Base-by-base conservation (phyloP, 2,797 vertebrate species). In the Pachyuromys duprasi region DNA sequence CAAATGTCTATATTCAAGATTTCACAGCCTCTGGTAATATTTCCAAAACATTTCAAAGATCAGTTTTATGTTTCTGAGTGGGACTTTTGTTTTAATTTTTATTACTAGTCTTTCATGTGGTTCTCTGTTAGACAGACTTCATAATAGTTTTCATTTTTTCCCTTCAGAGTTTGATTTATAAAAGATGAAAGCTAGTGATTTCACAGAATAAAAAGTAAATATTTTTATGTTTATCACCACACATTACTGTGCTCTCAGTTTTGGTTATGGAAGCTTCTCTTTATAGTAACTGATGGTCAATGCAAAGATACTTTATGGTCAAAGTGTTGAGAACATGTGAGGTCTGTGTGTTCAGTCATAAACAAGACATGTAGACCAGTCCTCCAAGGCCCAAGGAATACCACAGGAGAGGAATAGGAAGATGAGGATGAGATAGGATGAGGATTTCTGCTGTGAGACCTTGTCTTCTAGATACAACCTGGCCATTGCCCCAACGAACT, bases 11-110 rank as follows among this genome's bases (percentile, higher is more conserved):
- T 18, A 69, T 60, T 95, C n/a, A 63, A 86, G 45, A 78, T 89
- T 94, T 45, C 60, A 45, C 0, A 83, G n/a, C 42, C 80, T 91
- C 4, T n/a, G n/a, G 0, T 72, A 28, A 95, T 57, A 36, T 76
- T 93, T 95, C 13, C 17, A 83, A 95, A 96, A 60, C n/a, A 39
- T 28, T 42, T 57, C 22, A 83, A 70, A 63, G 4, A 62, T 39
- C 31, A 60, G 4, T 49, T 80, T 70, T 91, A 80, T 57, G 42
- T 57, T 82, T 15, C 22, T 70, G 20, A 60, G 36, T 9, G 24
- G 8, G 9, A 6, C 24, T 91, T 94, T 36, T 80, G 8, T 82
- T 72, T 83, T 89, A 49, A 90, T 81, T 22, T 24, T 12, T 36
- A 7, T 91, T 60, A 92, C 42, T 45, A 18, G 75, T 65, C 93